Percentiles rank a stretch among this genome's conserved stretches.
Evolutionary conservation across 2,888 invertebrate species (phyloP).

Genomic region (Pyrochroa serraticornis): DNA sequence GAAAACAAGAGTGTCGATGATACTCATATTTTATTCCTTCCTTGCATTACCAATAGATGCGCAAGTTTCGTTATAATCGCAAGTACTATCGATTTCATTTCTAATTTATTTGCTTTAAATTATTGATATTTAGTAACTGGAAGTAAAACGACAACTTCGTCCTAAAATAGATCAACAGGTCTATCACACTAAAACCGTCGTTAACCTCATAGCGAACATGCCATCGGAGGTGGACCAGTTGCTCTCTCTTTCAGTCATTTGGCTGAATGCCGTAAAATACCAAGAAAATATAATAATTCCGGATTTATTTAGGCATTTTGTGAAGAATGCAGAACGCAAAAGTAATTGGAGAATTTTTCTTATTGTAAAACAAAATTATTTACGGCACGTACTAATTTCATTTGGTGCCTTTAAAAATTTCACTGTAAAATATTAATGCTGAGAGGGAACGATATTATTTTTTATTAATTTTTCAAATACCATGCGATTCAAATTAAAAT

Average conservation of each 20-base stretch:
- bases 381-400: constrained; percentile 1
- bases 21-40: constrained; percentile 41
- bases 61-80: background rate
- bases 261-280: background rate
- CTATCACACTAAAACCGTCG: background rate
- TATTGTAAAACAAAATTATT: constrained; percentile 1
- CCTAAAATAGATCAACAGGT: constrained; percentile 6
- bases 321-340: background rate
- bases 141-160: background rate
- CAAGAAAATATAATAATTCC: background rate
- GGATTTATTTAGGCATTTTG: background rate
- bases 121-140: background rate
- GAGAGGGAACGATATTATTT: background rate
- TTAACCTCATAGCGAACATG: background rate
- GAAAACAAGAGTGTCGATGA: constrained; percentile 40
- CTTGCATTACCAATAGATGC: constrained; percentile 26
- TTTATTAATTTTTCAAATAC: background rate
- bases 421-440: too few species aligned
- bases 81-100: background rate
- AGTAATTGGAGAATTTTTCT: constrained; percentile 5
- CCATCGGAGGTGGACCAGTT: background rate
- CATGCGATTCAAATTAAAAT: constrained; percentile 3
- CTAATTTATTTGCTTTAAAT: background rate
- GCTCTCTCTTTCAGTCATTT: background rate
- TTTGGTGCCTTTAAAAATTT: background rate